Evolutionary conservation across 1,140 invertebrate species (phyloP).

Genomic region (Pararge aegeria): DNA sequence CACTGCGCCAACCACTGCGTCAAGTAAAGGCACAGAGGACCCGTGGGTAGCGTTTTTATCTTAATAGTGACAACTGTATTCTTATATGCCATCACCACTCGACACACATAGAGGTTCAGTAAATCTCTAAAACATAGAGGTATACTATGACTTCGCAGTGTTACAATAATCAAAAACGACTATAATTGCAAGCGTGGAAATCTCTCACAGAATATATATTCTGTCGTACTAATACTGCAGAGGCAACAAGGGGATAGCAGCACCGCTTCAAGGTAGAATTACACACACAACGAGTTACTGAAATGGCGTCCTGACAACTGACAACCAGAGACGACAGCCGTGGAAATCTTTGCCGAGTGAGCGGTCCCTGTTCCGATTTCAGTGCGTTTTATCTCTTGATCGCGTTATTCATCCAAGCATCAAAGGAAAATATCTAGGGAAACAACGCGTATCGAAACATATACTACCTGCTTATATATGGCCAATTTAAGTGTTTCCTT

Average conservation of each 20-base stretch:
- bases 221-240: constrained; percentile 12
- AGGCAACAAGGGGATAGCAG: background rate
- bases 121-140: too few relatives aligned
- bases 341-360: constrained; percentile 55
- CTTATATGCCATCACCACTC: too few relatives aligned
- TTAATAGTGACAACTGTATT: too few relatives aligned
- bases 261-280: constrained; percentile 16
- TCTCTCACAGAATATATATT: background rate
- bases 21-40: too few relatives aligned
- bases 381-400: constrained; percentile 72
- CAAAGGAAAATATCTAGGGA: constrained; percentile 66
- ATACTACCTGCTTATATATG: too few relatives aligned
- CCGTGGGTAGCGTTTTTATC: too few relatives aligned
- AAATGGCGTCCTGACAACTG: constrained; percentile 43
- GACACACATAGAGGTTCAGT: too few relatives aligned
- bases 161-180: too few relatives aligned
- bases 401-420: constrained; percentile 73
- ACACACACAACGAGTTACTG: constrained; percentile 36
- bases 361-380: constrained; percentile 42
- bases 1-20: too few relatives aligned
- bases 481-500: background rate
- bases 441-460: constrained; percentile 39
- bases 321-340: constrained; percentile 35
- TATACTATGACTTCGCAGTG: too few relatives aligned
- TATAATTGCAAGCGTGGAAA: too few relatives aligned